Conservation (phyloP, 2,113 vertebrate genomes). For the Chroicocephalus ridibundus region DNA sequence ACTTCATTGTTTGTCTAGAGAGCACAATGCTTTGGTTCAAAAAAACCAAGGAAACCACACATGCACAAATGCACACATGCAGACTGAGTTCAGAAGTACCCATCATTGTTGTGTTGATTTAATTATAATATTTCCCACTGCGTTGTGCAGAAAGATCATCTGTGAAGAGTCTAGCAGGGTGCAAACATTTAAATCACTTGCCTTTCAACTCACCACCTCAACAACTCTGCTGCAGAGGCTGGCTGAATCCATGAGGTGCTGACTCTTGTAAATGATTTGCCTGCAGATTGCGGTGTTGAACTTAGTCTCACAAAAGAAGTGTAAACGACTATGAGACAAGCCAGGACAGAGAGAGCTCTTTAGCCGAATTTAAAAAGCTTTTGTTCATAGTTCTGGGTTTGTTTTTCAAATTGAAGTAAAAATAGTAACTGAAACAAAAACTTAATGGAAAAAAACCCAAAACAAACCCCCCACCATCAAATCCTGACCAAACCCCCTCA, state of each 20-base stretch:
- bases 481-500: background rate
- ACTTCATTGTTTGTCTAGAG: background rate
- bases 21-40: background rate
- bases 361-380: background rate
- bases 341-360: background rate
- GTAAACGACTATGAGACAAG: background rate
- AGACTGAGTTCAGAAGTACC: background rate
- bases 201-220: background rate
- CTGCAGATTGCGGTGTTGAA: background rate
- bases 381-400: background rate
- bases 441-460: background rate
- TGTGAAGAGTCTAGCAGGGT: background rate
- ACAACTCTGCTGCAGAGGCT: background rate
- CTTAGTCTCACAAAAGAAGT: background rate
- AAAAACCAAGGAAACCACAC: background rate
- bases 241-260: background rate
- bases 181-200: slow-evolving; percentile 20
- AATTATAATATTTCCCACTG: slow-evolving; percentile 32
- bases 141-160: background rate
- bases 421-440: background rate
- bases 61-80: background rate
- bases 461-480: background rate
- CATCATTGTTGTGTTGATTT: background rate
- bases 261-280: background rate
- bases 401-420: background rate